Evolutionary conservation across 2,113 vertebrate genomes (phyloP), one percentile per base, ranked within the genome.

Genomic region (Anhinga anhinga): DNA sequence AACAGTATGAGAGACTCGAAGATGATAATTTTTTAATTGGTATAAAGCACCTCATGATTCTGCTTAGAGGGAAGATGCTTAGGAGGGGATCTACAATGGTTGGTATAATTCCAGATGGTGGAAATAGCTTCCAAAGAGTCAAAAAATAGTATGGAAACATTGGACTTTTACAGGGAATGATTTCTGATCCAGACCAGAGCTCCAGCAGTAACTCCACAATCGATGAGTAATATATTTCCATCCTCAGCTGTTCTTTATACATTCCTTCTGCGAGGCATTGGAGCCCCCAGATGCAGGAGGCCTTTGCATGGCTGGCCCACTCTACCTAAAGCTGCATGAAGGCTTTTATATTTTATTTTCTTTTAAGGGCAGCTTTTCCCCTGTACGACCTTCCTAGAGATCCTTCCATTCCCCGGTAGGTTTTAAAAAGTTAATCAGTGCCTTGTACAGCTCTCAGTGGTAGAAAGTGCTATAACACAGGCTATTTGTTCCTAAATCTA

Each of bases 371-470:
- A 93, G 26, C 40, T 85, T 92, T 86, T 30, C 61, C 45, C 77
- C 52, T 45, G 6, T 58, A 62, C 0, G 42, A 79, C 83, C 91
- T 96, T 95, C 59, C 44, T 85, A 23, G 61, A 49, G 34, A 81
- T 73, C 40, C 74, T 90, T 85, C 66, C 70, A 42, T 82, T 92
- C 63, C 90, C 42, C 69, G 26, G 40, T 2, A 95, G 72, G 72
- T 74, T 96, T 95, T 71, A 27, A 90, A 92, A 97, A 95, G 69
- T 88, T 96, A 87, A 93, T 91, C 76, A 79, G 74, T 79, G 22
- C 76, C 86, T 93, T 93, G 90, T 94, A 78, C 38, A 50, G 86
- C 56, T 78, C 63, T 95, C 72, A 56, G 79, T 67, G 69, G 55
- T n/a, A 36, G 78, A 61, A 94, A 44, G 40, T 38, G 78, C 79